A percentile compares a stretch with the other conserved stretches of the same genome.
Evolutionary conservation across 2,113 vertebrate genomes (phyloP).

Genomic region (Raja brachyura): DNA sequence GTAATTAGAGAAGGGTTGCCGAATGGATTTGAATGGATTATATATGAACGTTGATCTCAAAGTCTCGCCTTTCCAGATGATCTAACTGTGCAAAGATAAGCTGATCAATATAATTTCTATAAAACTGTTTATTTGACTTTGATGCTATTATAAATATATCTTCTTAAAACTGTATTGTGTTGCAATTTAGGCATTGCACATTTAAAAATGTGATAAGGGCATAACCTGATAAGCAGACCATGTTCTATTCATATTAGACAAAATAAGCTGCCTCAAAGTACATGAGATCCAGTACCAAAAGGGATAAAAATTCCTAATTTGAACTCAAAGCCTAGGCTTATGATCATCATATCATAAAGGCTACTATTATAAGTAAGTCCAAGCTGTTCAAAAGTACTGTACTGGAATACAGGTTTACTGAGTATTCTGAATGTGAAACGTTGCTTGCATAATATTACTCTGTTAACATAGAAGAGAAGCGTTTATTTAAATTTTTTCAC

Average conservation of each 20-base stretch:
- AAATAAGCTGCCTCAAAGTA: not conserved
- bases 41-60: slow-evolving; percentile 52
- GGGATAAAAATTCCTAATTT: slow-evolving; percentile 37
- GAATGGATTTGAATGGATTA: slow-evolving; percentile 58
- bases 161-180: slow-evolving; percentile 50
- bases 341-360: not conserved
- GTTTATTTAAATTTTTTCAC: not conserved
- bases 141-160: slow-evolving; percentile 50
- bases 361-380: not conserved
- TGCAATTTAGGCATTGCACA: slow-evolving; percentile 43
- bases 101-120: slow-evolving; percentile 54
- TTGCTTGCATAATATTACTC: not conserved
- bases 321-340: slow-evolving; percentile 33
- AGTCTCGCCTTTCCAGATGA: slow-evolving; percentile 54
- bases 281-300: slow-evolving; percentile 1
- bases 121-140: slow-evolving; percentile 50
- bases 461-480: not conserved
- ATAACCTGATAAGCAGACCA: slow-evolving; percentile 12
- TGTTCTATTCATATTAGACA: slow-evolving; percentile 34
- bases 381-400: not conserved
- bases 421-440: not conserved
- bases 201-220: slow-evolving; percentile 42
- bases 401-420: not conserved
- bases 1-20: slow-evolving; percentile 51
- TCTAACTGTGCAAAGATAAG: slow-evolving; percentile 54